Evolutionary conservation across 2,797 vertebrate species (phyloP).

Genomic region (Enteromius mattozi): DNA sequence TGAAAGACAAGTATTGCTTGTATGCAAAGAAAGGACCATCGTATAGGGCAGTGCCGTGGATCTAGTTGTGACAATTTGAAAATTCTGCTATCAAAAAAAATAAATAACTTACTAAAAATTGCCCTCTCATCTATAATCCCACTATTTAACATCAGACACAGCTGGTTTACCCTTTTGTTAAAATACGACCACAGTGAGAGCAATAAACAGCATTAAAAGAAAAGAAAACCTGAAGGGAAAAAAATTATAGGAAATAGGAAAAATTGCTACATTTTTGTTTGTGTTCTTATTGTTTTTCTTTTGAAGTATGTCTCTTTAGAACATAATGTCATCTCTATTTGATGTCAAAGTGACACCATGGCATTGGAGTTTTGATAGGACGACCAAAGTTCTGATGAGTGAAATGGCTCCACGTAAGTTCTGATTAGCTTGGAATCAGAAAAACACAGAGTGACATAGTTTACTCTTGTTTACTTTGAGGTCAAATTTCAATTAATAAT

Average conservation of each 20-base stretch:
- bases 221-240: constrained; percentile 75
- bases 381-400: constrained; percentile 69
- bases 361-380: constrained; percentile 71
- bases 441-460: constrained; percentile 65
- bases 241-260: constrained; percentile 69
- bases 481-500: constrained; percentile 73
- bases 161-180: constrained; percentile 79
- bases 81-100: constrained; percentile 63
- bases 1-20: constrained; percentile 71
- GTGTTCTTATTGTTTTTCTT: constrained; percentile 73
- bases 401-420: constrained; percentile 68
- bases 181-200: constrained; percentile 83
- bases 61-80: constrained; percentile 31
- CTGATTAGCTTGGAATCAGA: constrained; percentile 74
- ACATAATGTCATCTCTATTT: constrained; percentile 65
- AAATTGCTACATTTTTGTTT: constrained; percentile 77
- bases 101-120: constrained; percentile 67
- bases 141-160: constrained; percentile 82
- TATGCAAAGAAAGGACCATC: constrained; percentile 64
- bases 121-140: constrained; percentile 50
- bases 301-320: constrained; percentile 74
- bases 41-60: constrained; percentile 39
- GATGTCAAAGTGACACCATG: constrained; percentile 64
- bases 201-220: constrained; percentile 75
- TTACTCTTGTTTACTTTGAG: constrained; percentile 73